A percentile compares a stretch with the other conserved stretches of the same genome.
Evolutionary conservation across 2,888 invertebrate genomes (phyloP).

Genomic region (Coelinius sp.): DNA sequence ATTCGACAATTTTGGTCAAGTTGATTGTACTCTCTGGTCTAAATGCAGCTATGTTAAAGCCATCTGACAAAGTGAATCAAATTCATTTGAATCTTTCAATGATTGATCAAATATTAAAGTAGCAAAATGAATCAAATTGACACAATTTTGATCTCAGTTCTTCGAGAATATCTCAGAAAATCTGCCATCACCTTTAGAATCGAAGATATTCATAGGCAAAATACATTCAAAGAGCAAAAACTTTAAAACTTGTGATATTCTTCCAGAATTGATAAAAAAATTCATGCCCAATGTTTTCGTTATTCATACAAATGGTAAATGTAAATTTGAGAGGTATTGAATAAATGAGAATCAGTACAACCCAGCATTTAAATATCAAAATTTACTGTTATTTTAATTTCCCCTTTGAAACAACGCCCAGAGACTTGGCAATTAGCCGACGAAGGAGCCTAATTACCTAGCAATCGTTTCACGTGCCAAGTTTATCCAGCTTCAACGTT

Average conservation of each 20-base stretch:
- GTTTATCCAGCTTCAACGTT: conserved; percentile 19
- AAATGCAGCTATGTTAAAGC: background rate
- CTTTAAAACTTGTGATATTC: no score
- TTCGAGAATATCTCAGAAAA: no score
- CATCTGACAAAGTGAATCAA: background rate
- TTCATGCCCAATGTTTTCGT: background rate
- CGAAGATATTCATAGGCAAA: no score
- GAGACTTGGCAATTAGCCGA: conserved; percentile 45
- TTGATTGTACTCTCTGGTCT: background rate
- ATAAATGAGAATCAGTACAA: background rate
- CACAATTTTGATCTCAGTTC: no score
- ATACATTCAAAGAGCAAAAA: no score
- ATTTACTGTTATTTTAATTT: conserved; percentile 27
- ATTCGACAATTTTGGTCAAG: conserved; percentile 29
- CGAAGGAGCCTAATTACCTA: conserved; percentile 39
- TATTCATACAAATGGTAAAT: background rate
- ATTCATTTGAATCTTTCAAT: background rate
- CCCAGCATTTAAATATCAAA: conserved; percentile 17
- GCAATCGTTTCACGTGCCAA: conserved; percentile 27
- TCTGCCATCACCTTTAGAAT: no score
- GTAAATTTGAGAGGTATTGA: conserved; percentile 15
- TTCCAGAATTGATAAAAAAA: background rate
- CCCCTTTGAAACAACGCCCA: conserved; percentile 28
- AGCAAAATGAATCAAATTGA: no score
- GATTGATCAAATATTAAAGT: no score